phyloP scores from a whole-genome alignment of 1,140 invertebrate species.

The Chionoecetes opilio region DNA sequence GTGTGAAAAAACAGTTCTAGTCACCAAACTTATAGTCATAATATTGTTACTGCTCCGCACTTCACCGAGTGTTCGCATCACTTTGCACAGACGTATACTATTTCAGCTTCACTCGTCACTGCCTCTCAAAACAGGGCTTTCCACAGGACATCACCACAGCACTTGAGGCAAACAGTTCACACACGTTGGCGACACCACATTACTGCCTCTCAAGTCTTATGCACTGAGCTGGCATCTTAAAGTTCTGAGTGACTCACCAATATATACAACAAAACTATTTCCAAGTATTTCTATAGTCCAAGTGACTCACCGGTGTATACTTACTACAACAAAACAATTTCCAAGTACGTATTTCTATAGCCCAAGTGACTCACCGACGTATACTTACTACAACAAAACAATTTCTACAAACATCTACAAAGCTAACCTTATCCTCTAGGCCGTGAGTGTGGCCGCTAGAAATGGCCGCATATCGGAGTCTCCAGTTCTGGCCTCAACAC shows the following conservation, averaged over 20 bases:
- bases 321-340: not conserved
- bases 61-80: not conserved
- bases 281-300: no score
- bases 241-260: no score
- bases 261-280: not conserved
- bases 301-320: not conserved
- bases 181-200: not conserved
- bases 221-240: no score
- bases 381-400: not conserved
- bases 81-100: not conserved
- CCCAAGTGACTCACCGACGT: not conserved
- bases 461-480: conserved; percentile 76
- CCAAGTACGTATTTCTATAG: no score
- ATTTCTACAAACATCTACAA: not conserved
- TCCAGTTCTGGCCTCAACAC: conserved; percentile 77
- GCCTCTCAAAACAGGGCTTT: not conserved
- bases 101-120: not conserved
- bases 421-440: not conserved
- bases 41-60: not conserved
- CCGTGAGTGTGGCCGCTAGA: not conserved
- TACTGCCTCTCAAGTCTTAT: not conserved
- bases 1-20: not conserved
- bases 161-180: not conserved
- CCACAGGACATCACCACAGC: not conserved
- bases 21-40: not conserved